Evolutionary conservation across 2,797 vertebrate species (phyloP).

Genomic region (Meda fulgida): DNA sequence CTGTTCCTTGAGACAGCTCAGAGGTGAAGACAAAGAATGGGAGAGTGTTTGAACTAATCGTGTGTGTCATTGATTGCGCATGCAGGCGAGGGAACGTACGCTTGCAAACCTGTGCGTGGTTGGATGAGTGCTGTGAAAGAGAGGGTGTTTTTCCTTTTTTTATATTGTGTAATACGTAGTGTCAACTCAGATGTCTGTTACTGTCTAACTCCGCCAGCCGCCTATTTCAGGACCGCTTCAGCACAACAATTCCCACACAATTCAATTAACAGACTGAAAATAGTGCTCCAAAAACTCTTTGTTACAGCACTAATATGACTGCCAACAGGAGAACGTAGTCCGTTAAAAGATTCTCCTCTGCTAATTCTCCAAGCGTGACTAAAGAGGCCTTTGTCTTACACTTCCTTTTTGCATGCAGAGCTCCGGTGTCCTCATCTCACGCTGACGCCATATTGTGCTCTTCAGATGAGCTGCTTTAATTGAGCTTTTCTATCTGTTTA

Average conservation of each 20-base stretch:
- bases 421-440: slow-evolving; percentile 14
- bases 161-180: background rate
- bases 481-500: slow-evolving; percentile 33
- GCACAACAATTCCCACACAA: slow-evolving; percentile 21
- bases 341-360: slow-evolving; percentile 21
- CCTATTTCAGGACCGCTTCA: slow-evolving; percentile 20
- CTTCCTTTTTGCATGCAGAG: slow-evolving; percentile 8
- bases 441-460: slow-evolving; percentile 17
- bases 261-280: slow-evolving; percentile 35
- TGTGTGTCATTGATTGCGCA: slow-evolving; percentile 13
- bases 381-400: slow-evolving; percentile 27
- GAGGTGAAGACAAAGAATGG: background rate
- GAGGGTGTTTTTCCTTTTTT: background rate
- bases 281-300: slow-evolving; percentile 27
- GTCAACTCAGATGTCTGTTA: slow-evolving; percentile 20
- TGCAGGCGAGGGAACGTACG: background rate
- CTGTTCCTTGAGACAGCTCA: background rate
- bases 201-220: background rate
- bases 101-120: background rate
- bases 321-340: slow-evolving; percentile 15
- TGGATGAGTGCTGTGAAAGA: background rate
- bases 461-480: slow-evolving; percentile 32
- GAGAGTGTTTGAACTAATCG: slow-evolving; percentile 1
- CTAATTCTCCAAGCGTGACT: slow-evolving; percentile 20
- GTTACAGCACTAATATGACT: slow-evolving; percentile 36